Evolutionary conservation across 2,888 invertebrate species (phyloP).

Genomic region (Biston stratarius): DNA sequence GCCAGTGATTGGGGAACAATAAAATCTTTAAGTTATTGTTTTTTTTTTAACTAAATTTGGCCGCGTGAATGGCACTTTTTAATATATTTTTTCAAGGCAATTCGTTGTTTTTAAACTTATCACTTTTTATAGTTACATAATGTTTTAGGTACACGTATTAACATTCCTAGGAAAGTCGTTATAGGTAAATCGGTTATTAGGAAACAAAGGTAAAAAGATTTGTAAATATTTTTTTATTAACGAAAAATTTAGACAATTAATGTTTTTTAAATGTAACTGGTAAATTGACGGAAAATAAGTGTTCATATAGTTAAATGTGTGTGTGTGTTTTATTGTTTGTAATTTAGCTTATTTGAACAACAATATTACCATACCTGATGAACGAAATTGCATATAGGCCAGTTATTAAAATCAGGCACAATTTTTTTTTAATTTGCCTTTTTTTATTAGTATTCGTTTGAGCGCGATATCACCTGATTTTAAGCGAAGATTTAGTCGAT

Average conservation of each 20-base stretch:
- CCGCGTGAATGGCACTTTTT: no score
- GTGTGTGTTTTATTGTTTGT: constrained; percentile 37
- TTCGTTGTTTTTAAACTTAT: no score
- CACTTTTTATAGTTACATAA: neutral
- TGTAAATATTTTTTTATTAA: constrained; percentile 75
- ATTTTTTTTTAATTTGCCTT: neutral
- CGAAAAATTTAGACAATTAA: constrained; percentile 56
- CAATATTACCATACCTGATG: no score
- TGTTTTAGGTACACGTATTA: constrained; percentile 10
- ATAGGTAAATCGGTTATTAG: constrained; percentile 14
- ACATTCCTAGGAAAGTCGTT: neutral
- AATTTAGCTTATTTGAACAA: constrained; percentile 17
- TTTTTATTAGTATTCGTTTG: no score
- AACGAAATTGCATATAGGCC: neutral
- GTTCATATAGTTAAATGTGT: constrained; percentile 51
- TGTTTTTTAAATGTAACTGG: constrained; percentile 57
- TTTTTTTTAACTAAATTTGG: no score
- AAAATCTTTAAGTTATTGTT: no score
- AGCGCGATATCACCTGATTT: no score
- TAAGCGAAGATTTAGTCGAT: no score
- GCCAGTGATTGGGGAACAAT: no score
- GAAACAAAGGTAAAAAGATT: constrained; percentile 36
- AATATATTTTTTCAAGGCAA: no score
- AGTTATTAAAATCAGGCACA: neutral
- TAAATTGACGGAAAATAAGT: constrained; percentile 59